phyloP scores from a whole-genome alignment of 2,113 vertebrate species.

The Sylvilagus bachmani region DNA sequence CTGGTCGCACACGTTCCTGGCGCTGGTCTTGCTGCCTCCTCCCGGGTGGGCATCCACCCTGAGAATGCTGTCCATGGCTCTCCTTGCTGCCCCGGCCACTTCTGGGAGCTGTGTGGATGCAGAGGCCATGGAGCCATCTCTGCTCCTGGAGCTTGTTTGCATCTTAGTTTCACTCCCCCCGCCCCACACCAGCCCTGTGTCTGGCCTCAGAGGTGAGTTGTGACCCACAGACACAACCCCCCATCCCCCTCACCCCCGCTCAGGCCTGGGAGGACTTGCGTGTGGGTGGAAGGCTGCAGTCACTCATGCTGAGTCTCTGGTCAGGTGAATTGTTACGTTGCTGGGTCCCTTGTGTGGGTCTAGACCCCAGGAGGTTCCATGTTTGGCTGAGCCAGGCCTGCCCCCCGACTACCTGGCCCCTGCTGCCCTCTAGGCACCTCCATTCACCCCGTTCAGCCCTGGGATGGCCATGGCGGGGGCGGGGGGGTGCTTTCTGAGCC shows the following conservation, averaged over 20 bases:
- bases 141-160: neutral
- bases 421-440: neutral
- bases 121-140: neutral
- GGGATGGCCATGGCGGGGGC: too few relatives aligned
- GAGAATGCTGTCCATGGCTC: neutral
- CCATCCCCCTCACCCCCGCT: neutral
- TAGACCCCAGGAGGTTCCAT: neutral
- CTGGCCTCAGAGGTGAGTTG: neutral
- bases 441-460: neutral
- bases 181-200: too few relatives aligned
- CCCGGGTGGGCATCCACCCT: neutral
- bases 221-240: too few relatives aligned
- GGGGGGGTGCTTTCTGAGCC: neutral
- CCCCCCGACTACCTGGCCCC: neutral
- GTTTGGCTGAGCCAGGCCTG: neutral
- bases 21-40: neutral
- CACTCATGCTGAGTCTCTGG: neutral
- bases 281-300: neutral
- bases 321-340: neutral
- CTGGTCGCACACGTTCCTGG: neutral
- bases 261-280: neutral
- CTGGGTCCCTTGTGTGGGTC: neutral
- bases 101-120: neutral
- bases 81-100: neutral
- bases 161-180: neutral